Conservation (phyloP, 2,888 invertebrate species). For the Anthophora plumipes region DNA sequence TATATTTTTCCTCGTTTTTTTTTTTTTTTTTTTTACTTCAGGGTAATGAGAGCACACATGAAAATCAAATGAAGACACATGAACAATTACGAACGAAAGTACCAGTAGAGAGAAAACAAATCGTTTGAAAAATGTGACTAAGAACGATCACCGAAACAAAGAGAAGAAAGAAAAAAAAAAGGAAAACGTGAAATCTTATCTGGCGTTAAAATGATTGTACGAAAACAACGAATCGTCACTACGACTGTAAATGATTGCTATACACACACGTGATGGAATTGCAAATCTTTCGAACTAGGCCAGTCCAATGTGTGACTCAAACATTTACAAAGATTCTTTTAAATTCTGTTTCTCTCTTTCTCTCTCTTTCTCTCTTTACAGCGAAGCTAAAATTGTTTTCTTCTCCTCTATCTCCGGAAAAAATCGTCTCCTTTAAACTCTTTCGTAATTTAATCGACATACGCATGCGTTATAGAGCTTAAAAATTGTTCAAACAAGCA, state of each 20-base stretch:
- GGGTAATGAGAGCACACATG: constrained; percentile 64
- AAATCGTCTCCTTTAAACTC: not conserved
- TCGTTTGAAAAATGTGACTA: not conserved
- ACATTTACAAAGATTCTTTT: not conserved
- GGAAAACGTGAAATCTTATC: not conserved
- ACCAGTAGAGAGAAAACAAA: constrained; percentile 15
- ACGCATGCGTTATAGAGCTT: not conserved
- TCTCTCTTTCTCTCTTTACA: not conserved
- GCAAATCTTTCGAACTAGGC: constrained; percentile 52
- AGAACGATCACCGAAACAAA: not conserved
- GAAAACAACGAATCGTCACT: constrained; percentile 19
- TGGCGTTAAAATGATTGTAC: constrained; percentile 21
- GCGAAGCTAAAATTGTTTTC: too few relatives aligned
- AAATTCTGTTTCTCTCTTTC: not conserved
- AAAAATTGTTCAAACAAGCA: not conserved
- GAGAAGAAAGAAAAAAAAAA: not conserved
- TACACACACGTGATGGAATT: constrained; percentile 8
- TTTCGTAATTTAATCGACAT: constrained; percentile 7
- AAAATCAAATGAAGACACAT: constrained; percentile 29
- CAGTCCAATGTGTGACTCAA: constrained; percentile 39
- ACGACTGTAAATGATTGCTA: constrained; percentile 22
- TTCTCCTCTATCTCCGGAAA: not conserved
- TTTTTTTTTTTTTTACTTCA: constrained; percentile 22
- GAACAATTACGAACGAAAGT: constrained; percentile 15
- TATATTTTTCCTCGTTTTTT: too few relatives aligned